Conservation (phyloP, 2,113 vertebrate species). For the Laterallus jamaicensis region DNA sequence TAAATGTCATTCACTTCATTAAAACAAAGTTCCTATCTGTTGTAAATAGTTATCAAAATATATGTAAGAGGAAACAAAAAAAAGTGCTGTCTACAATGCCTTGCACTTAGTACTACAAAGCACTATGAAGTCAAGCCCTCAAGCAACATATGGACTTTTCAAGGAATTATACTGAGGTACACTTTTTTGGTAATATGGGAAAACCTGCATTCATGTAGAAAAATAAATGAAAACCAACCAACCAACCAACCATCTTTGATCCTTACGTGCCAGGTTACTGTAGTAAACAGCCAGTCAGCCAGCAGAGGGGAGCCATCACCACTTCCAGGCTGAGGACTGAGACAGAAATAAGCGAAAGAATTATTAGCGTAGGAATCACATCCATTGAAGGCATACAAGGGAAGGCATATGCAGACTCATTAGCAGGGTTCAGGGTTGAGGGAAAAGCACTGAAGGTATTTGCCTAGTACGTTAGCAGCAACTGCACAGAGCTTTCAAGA, state of each 20-base stretch:
- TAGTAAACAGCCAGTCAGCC: background rate
- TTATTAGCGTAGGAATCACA: background rate
- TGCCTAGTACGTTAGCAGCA: background rate
- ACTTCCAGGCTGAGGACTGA: background rate
- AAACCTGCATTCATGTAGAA: background rate
- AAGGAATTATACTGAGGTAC: background rate
- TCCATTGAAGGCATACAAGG: fast-evolving
- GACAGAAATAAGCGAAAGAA: background rate
- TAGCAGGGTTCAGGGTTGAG: background rate
- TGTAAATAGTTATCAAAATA: constrained; percentile 51
- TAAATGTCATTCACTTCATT: constrained; percentile 77
- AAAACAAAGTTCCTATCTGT: constrained; percentile 53
- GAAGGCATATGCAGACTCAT: background rate
- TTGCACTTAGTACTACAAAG: background rate
- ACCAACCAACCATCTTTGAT: background rate
- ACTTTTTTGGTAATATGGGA: background rate
- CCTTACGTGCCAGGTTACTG: background rate
- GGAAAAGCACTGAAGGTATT: background rate
- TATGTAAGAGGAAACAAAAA: background rate
- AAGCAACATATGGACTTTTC: background rate
- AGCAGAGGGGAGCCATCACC: background rate
- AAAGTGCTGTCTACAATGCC: background rate
- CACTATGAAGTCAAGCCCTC: background rate
- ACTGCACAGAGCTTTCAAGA: background rate
- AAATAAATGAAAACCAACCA: background rate